Evolutionary conservation across 2,113 vertebrate genomes (phyloP), one percentile per base, ranked within the genome.

Genomic region (Otis tarda): DNA sequence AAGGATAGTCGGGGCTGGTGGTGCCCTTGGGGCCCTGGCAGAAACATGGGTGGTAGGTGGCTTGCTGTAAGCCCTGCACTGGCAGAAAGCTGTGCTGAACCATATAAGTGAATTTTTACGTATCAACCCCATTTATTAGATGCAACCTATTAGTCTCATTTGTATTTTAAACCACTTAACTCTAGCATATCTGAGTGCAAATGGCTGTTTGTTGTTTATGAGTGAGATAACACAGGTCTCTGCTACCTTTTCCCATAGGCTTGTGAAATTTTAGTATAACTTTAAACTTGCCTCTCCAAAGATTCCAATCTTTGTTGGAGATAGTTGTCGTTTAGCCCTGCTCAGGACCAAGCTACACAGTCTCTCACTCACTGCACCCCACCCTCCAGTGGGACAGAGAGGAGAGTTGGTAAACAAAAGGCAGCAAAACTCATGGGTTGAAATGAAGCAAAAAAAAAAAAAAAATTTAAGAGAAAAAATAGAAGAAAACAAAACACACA

Each of bases 21-120:
- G 7, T 39, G 43, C 16, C 37, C 43, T 35, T 4, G 2, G 24
- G 49, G 19, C 17, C 47, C 39, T 9, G 25, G 31, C 25, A 76
- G 56, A 33, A 52, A 14, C 0, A 0, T 4, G 22, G 20, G 9
- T 56, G 17, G 33, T 12, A 28, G 14, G n/a, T 6, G 14, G n/a
- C 7, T 61, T 20, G 7, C 7, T 7, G 6, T 13, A n/a, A 52
- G 50, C 14, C 16, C 22, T 49, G 37, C 0, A 1, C 56, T 65
- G n/a, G 27, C 53, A 75, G 30, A 77, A 86, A 43, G 25, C 45
- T 33, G 15, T 15, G 39, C 52, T 45, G 52, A 71, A 76, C 81
- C 3, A 2, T 56, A 37, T n/a, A 53, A 8, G 14, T 25, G 57
- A 65, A 20, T 17, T 57, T 70, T 60, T 69, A 25, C 4, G 0